Evolutionary conservation across 2,113 vertebrate genomes (phyloP).

Genomic region (Hippocampus zosterae): DNA sequence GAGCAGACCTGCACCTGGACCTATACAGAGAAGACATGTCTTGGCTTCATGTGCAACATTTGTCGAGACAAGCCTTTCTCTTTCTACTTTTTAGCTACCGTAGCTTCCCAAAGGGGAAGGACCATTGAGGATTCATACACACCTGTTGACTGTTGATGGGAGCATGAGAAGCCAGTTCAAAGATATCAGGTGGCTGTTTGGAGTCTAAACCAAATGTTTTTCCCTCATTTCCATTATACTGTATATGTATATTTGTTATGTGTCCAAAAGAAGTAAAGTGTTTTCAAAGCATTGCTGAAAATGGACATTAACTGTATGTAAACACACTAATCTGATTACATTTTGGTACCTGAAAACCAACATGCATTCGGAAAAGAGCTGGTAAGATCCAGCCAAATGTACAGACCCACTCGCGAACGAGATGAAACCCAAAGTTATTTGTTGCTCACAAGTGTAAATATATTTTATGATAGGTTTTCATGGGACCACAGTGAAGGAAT

Average conservation of each 20-base stretch:
- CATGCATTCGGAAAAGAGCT: too few species aligned
- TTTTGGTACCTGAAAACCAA: too few species aligned
- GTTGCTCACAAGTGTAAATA: too few species aligned
- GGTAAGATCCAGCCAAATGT: too few species aligned
- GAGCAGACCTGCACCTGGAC: conserved; percentile 25
- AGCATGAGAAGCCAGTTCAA: not conserved
- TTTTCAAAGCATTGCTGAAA: too few species aligned
- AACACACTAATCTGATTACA: too few species aligned
- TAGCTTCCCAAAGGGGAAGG: conserved; percentile 18
- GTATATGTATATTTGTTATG: not conserved
- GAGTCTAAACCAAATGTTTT: not conserved
- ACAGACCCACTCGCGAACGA: too few species aligned
- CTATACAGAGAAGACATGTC: conserved; percentile 12
- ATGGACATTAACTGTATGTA: too few species aligned
- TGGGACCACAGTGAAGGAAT: too few species aligned
- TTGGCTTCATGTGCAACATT: conserved; percentile 7
- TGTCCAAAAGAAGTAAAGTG: too few species aligned
- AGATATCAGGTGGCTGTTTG: conserved; percentile 5
- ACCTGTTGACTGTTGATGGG: conserved; percentile 29
- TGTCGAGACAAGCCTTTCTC: conserved; percentile 20
- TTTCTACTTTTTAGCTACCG: conserved; percentile 28
- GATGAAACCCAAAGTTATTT: too few species aligned
- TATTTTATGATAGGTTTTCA: too few species aligned
- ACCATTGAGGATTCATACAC: conserved; percentile 11
- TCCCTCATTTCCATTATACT: not conserved